phyloP scores from a whole-genome alignment of 2,797 vertebrate genomes.

The Epinephelus coioides region DNA sequence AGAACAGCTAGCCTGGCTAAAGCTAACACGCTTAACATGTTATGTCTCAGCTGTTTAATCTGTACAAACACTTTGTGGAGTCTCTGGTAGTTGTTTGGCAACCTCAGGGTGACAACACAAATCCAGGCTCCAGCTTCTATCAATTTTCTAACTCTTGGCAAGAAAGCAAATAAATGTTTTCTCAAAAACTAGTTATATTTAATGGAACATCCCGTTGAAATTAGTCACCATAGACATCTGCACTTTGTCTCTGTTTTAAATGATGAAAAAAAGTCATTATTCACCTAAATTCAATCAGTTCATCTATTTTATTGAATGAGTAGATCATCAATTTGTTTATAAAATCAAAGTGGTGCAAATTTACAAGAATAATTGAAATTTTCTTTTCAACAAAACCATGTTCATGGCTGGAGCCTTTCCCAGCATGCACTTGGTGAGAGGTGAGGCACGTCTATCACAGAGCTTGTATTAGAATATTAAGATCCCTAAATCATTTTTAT shows the following conservation, averaged over 20 bases:
- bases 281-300: background rate
- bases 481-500: background rate
- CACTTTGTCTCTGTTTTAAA: background rate
- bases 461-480: background rate
- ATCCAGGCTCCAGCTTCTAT: background rate
- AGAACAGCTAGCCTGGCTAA: background rate
- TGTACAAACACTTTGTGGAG: background rate
- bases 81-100: background rate
- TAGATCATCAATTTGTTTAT: background rate
- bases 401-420: background rate
- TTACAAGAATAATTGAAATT: background rate
- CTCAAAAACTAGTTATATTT: background rate
- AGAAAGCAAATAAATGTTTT: background rate
- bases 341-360: background rate
- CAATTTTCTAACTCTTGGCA: background rate
- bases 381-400: background rate
- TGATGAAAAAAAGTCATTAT: background rate
- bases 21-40: background rate
- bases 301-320: background rate
- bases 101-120: background rate
- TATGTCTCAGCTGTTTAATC: too few relatives aligned
- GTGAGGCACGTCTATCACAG: background rate
- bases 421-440: conserved; percentile 4
- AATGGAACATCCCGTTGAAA: background rate
- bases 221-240: too few relatives aligned